phyloP scores from a whole-genome alignment of 2,797 vertebrate genomes.

The Tachyglossus aculeatus region DNA sequence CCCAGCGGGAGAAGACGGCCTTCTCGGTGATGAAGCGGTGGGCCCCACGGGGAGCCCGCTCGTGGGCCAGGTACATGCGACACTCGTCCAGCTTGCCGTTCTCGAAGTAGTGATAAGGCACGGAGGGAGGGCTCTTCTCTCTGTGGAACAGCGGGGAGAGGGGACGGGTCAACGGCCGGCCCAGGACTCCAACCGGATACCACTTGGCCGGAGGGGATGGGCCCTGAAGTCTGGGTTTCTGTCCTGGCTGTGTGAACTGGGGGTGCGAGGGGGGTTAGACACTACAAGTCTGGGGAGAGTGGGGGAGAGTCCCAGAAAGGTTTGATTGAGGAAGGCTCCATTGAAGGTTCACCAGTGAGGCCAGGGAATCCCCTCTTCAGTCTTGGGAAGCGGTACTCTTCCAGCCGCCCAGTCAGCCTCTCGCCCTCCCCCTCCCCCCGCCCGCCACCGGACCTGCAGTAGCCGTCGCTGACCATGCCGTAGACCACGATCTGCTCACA shows the following conservation, averaged over 20 bases:
- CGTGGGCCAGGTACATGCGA: constrained; percentile 87
- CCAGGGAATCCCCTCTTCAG: background rate
- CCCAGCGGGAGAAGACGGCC: constrained; percentile 90
- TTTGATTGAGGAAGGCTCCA: too few relatives aligned
- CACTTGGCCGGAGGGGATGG: too few relatives aligned
- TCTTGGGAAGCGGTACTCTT: background rate
- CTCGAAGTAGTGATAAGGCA: constrained; percentile 96
- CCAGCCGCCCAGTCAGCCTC: background rate
- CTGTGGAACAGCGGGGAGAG: constrained; percentile 50
- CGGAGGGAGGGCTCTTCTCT: constrained; percentile 75
- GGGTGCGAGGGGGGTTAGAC: too few relatives aligned
- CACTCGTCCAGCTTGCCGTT: constrained; percentile 84
- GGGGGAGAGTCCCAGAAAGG: too few relatives aligned
- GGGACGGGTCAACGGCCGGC: too few relatives aligned
- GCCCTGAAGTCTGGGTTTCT: too few relatives aligned
- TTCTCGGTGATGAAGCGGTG: constrained; percentile 98
- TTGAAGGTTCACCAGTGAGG: too few relatives aligned
- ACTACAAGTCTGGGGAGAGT: too few relatives aligned
- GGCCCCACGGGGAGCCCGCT: constrained; percentile 78
- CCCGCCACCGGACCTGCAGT: constrained; percentile 83
- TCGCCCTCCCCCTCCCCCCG: background rate
- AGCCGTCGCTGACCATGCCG: constrained; percentile 89
- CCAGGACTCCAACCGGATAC: too few relatives aligned
- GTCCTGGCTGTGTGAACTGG: too few relatives aligned
- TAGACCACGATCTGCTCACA: constrained; percentile 89